Conservation (phyloP, 2,888 invertebrate species). For the Drosophila cyrtoloma region DNA sequence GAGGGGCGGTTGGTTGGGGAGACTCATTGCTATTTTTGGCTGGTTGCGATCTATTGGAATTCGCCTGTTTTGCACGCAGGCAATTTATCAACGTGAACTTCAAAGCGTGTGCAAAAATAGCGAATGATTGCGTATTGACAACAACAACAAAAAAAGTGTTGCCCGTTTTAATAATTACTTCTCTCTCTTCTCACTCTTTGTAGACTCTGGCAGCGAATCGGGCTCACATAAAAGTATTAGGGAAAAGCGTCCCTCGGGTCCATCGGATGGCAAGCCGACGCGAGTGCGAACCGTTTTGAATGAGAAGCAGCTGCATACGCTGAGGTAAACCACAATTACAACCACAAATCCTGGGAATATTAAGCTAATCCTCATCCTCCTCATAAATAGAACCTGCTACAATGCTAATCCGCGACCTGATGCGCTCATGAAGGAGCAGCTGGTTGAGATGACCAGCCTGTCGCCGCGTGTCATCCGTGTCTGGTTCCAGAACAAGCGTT, state of each 20-base stretch:
- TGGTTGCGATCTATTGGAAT: constrained; percentile 46
- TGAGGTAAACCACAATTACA: constrained; percentile 87
- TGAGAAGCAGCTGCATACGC: constrained; percentile 98
- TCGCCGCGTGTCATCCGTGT: constrained; percentile 99
- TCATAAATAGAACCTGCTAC: constrained; percentile 92
- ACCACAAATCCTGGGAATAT: background rate
- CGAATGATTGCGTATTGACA: constrained; percentile 40
- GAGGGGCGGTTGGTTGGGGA: background rate
- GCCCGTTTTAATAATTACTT: constrained; percentile 1
- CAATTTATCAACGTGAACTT: constrained; percentile 62
- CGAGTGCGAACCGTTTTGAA: constrained; percentile 99
- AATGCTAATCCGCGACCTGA: constrained; percentile 99
- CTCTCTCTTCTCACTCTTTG: constrained; percentile 45
- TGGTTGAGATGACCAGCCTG: constrained; percentile 99
- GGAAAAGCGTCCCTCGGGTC: constrained; percentile 85
- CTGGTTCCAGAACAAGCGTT: constrained; percentile 99
- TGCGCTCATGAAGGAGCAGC: constrained; percentile 99
- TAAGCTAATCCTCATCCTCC: background rate
- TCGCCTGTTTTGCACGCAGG: constrained; percentile 23
- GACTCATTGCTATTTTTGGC: constrained; percentile 60
- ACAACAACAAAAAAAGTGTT: constrained; percentile 9
- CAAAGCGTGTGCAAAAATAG: constrained; percentile 65
- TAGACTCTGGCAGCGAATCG: constrained; percentile 97
- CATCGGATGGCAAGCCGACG: constrained; percentile 96
- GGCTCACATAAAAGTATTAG: constrained; percentile 94